phyloP scores from a whole-genome alignment of 2,113 vertebrate species.

The Pipa parva region DNA sequence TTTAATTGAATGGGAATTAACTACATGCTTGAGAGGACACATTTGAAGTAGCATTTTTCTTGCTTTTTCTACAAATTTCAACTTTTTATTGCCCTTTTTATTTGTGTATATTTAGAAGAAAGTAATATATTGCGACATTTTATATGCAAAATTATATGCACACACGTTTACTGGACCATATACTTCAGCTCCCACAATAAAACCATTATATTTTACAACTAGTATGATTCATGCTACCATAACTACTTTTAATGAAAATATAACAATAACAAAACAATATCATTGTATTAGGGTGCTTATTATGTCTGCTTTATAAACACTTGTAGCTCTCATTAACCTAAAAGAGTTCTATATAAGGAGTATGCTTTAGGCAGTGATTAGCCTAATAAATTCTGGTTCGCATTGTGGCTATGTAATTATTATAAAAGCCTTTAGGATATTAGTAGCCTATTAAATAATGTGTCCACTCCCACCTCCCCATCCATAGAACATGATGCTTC shows the following conservation, averaged over 20 bases:
- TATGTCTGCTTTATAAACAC: conserved; percentile 15
- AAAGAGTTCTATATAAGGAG: conserved; percentile 46
- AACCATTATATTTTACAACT: background rate
- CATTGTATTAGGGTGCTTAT: conserved; percentile 18
- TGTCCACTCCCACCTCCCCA: conserved; percentile 25
- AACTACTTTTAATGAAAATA: background rate
- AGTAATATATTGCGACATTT: background rate
- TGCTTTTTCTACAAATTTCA: no score
- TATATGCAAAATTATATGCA: background rate
- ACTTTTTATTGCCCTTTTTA: no score
- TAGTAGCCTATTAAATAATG: conserved; percentile 48
- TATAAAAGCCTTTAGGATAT: conserved; percentile 52
- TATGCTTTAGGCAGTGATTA: conserved; percentile 54
- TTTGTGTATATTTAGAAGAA: no score
- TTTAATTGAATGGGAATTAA: no score
- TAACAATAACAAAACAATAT: conserved; percentile 7
- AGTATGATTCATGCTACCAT: background rate
- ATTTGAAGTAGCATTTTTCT: no score
- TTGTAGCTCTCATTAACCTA: conserved; percentile 30
- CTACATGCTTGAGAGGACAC: no score
- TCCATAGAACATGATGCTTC: conserved; percentile 42
- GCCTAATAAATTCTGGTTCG: conserved; percentile 56
- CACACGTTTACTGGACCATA: background rate
- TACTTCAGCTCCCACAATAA: background rate
- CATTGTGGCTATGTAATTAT: conserved; percentile 52